phyloP scores from a whole-genome alignment of 2,797 vertebrate species.

The Rhinogobio ventralis region DNA sequence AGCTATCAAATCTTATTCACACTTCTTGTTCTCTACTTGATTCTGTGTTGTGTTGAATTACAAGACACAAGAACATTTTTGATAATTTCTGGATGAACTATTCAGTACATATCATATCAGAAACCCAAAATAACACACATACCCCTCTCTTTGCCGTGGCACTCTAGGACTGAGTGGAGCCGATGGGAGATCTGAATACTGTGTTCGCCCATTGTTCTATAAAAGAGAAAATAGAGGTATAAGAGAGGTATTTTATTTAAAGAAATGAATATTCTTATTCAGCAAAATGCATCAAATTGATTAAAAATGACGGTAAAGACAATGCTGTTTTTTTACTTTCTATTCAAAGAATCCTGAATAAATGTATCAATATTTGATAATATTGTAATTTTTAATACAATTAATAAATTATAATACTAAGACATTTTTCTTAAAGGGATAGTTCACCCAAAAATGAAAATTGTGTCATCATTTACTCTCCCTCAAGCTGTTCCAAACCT shows the following conservation, averaged over 20 bases:
- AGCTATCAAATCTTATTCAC: not conserved
- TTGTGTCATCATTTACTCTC: no score
- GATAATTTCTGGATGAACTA: not conserved
- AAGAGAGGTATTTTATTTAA: not conserved
- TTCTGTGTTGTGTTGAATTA: not conserved
- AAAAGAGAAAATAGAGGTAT: not conserved
- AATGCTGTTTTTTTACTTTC: not conserved
- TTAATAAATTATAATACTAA: not conserved
- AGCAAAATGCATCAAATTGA: not conserved
- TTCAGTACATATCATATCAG: not conserved
- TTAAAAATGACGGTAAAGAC: not conserved
- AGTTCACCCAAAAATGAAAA: no score
- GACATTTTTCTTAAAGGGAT: not conserved
- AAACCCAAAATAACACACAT: constrained; percentile 14
- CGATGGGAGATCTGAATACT: constrained; percentile 49
- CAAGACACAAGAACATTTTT: not conserved
- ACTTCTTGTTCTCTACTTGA: not conserved
- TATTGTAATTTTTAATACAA: not conserved
- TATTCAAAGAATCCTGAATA: not conserved
- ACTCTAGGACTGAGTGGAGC: constrained; percentile 59
- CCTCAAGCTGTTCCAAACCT: no score
- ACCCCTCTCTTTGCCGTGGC: constrained; percentile 52
- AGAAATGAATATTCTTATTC: not conserved
- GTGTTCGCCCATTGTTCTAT: constrained; percentile 42
- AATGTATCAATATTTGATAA: not conserved